Evolutionary conservation across 1,140 invertebrate species (phyloP).

Genomic region (Papilio machaon): DNA sequence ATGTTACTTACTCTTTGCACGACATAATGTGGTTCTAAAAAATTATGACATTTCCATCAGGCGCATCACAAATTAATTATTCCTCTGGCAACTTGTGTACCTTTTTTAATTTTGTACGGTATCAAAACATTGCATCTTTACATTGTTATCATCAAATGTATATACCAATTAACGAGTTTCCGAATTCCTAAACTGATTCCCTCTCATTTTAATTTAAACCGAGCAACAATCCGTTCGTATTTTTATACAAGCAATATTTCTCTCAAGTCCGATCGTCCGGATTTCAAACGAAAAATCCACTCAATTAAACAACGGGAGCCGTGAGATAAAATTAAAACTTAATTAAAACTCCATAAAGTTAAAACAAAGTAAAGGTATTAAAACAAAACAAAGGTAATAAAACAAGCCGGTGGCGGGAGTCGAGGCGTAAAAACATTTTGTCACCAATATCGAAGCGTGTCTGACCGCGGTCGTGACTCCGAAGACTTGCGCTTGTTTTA

Average conservation of each 20-base stretch:
- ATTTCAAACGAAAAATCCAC: slow-evolving; percentile 36
- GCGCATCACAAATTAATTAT: not conserved
- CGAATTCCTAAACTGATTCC: slow-evolving; percentile 19
- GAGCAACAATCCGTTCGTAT: slow-evolving; percentile 24
- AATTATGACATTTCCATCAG: not conserved
- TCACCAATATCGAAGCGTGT: slow-evolving; percentile 58
- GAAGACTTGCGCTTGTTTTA: slow-evolving; percentile 38
- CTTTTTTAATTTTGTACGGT: not conserved
- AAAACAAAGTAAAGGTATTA: slow-evolving; percentile 42
- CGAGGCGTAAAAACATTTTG: slow-evolving; percentile 73
- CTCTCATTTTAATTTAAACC: not conserved
- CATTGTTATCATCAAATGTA: slow-evolving; percentile 6
- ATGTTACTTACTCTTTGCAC: not conserved
- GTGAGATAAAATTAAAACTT: slow-evolving; percentile 74
- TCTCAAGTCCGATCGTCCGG: slow-evolving; percentile 21
- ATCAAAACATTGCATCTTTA: not conserved
- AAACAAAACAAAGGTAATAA: slow-evolving; percentile 48
- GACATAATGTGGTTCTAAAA: not conserved
- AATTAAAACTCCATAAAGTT: slow-evolving; percentile 72
- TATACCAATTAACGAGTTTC: slow-evolving; percentile 30
- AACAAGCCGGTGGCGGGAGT: slow-evolving; percentile 35
- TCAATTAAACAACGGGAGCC: slow-evolving; percentile 59
- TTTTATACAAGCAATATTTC: slow-evolving; percentile 36
- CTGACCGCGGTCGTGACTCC: slow-evolving; percentile 55
- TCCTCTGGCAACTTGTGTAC: not conserved